Percentiles rank a stretch among this genome's conserved stretches.
Conservation (phyloP, 2,113 vertebrate species). For the Anolis sagrei region DNA sequence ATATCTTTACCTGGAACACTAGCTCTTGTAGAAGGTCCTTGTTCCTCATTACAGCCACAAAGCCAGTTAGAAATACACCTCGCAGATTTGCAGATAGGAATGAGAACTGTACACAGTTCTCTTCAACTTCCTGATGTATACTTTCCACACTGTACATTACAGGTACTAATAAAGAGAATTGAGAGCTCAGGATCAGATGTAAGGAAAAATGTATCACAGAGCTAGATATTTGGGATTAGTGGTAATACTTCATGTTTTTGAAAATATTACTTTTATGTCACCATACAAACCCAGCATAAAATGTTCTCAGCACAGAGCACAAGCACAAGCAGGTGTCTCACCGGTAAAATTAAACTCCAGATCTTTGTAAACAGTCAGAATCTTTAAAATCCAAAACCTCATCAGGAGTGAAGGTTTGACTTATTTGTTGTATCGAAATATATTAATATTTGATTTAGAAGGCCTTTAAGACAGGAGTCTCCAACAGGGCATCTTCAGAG, state of each 20-base stretch:
- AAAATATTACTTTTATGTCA: not conserved
- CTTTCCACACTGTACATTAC: rapidly evolving
- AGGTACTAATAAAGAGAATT: not conserved
- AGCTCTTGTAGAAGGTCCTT: conserved; percentile 40
- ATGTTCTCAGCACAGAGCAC: not conserved
- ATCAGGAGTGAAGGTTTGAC: too few relatives aligned
- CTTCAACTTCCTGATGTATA: rapidly evolving
- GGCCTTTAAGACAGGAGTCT: too few relatives aligned
- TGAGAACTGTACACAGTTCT: rapidly evolving
- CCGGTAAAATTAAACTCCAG: too few relatives aligned
- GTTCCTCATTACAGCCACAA: conserved; percentile 50
- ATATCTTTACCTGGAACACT: conserved; percentile 41
- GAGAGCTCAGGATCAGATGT: not conserved
- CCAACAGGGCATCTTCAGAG: too few relatives aligned
- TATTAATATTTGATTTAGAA: too few relatives aligned
- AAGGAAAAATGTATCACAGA: not conserved
- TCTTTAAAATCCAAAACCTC: too few relatives aligned
- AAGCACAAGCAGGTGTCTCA: too few relatives aligned
- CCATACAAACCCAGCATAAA: not conserved
- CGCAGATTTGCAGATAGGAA: rapidly evolving
- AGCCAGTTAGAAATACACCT: not conserved
- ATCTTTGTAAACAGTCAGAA: too few relatives aligned
- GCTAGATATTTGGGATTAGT: not conserved
- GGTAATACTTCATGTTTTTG: not conserved
- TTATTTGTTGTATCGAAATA: too few relatives aligned